Percentiles rank a stretch among this genome's conserved stretches.
These are phyloP conservation scores for Ceyx cyanopectus DNA, from an alignment of 2,113 vertebrate species.

Conservation along the genomic window DNA sequence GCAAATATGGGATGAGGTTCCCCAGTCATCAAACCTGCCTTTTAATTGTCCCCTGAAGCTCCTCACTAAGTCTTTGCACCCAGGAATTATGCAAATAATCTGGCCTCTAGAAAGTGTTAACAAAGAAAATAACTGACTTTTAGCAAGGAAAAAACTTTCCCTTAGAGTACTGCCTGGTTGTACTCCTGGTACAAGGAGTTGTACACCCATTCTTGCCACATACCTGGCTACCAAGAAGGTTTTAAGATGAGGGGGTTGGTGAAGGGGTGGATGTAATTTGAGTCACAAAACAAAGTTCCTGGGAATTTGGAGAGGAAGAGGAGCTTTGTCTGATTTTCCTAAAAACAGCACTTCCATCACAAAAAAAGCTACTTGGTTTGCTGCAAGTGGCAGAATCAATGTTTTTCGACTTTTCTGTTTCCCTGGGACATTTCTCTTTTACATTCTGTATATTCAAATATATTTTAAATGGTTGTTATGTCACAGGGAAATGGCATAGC, in stretches of 20 bases:
- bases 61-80: accelerated
- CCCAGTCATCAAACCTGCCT: neutral
- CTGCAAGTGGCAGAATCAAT: neutral
- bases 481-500: conserved; percentile 3
- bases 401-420: neutral
- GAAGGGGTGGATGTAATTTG: neutral
- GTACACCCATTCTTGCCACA: neutral
- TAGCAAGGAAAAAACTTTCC: neutral
- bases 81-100: neutral
- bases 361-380: neutral
- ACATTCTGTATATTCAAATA: neutral
- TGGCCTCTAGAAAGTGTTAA: neutral
- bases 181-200: too few species aligned
- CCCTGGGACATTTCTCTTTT: neutral
- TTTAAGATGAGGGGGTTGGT: neutral
- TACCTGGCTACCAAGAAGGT: neutral
- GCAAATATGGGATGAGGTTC: neutral
- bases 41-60: neutral
- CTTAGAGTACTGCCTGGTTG: accelerated
- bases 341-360: neutral
- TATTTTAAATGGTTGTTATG: neutral
- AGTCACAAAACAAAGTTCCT: neutral
- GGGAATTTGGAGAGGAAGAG: neutral
- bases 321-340: neutral
- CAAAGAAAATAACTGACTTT: neutral